A percentile compares a stretch with the other conserved stretches of the same genome.
These are phyloP conservation scores for Sminthurides bifidus DNA, from an alignment of 1,140 invertebrate species.

Conservation along the genomic window DNA sequence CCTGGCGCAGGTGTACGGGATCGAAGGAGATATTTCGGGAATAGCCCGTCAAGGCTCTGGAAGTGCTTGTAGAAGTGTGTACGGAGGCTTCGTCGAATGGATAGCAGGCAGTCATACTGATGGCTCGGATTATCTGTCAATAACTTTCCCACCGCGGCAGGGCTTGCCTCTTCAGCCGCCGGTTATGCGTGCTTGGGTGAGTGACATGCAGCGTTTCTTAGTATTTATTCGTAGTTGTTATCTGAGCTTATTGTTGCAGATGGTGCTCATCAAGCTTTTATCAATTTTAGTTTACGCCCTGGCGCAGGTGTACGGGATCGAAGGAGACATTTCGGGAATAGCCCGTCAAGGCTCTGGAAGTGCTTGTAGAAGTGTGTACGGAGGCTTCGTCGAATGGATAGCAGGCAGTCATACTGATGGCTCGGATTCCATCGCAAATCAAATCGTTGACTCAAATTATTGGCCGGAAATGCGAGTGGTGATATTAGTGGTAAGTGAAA, in stretches of 20 bases:
- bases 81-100: constrained; percentile 79
- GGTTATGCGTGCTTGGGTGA: constrained; percentile 82
- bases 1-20: constrained; percentile 60
- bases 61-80: constrained; percentile 88
- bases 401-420: constrained; percentile 56
- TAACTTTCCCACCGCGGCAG: constrained; percentile 97
- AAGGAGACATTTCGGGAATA: constrained; percentile 68
- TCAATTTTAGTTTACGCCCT: constrained; percentile 51
- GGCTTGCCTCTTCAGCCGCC: constrained; percentile 92
- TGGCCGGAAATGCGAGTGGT: constrained; percentile 87
- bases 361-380: constrained; percentile 86
- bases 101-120: constrained; percentile 52
- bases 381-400: constrained; percentile 91
- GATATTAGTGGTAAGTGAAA: constrained; percentile 63
- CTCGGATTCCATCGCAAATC: constrained; percentile 67
- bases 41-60: constrained; percentile 79
- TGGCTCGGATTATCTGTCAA: constrained; percentile 89
- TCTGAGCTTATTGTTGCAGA: too few relatives aligned
- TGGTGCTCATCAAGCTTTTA: constrained; percentile 10
- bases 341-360: constrained; percentile 81
- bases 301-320: constrained; percentile 60
- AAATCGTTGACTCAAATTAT: constrained; percentile 57
- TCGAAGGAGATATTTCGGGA: constrained; percentile 66
- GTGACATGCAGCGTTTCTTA: background rate
- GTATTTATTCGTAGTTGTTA: too few relatives aligned